These are phyloP conservation scores for Thalpophila matura DNA, from an alignment of 2,888 invertebrate species.

Conservation along the genomic window DNA sequence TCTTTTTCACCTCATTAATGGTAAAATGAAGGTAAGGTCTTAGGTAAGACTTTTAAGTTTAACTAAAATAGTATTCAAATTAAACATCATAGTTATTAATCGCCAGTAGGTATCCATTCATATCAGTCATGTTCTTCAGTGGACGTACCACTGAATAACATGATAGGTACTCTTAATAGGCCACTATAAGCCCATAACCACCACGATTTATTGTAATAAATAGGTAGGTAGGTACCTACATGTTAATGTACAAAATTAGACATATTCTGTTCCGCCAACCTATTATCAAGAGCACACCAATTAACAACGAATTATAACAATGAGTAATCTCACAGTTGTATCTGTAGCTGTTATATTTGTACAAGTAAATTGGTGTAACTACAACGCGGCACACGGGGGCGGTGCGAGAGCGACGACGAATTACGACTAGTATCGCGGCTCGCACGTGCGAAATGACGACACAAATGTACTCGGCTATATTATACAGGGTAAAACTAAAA, in stretches of 20 bases:
- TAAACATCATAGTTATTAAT: too few relatives aligned
- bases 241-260: not conserved
- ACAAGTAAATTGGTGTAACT: slow-evolving; percentile 71
- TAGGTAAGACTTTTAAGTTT: too few relatives aligned
- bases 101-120: too few relatives aligned
- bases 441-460: slow-evolving; percentile 44
- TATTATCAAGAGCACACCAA: slow-evolving; percentile 31
- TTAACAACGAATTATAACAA: slow-evolving; percentile 52
- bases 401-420: slow-evolving; percentile 38
- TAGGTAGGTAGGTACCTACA: not conserved
- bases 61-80: too few relatives aligned
- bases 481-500: too few relatives aligned
- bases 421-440: slow-evolving; percentile 41
- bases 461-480: slow-evolving; percentile 33
- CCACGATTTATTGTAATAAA: not conserved
- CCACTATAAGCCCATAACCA: too few relatives aligned
- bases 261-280: not conserved
- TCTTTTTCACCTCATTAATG: slow-evolving; percentile 12
- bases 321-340: slow-evolving; percentile 49
- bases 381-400: slow-evolving; percentile 37
- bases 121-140: too few relatives aligned
- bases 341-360: slow-evolving; percentile 63
- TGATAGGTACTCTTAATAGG: too few relatives aligned
- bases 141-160: too few relatives aligned
- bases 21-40: slow-evolving; percentile 11